phyloP scores from a whole-genome alignment of 92 coral and sea anemone genomes.

The Epizoanthus stellaris region DNA sequence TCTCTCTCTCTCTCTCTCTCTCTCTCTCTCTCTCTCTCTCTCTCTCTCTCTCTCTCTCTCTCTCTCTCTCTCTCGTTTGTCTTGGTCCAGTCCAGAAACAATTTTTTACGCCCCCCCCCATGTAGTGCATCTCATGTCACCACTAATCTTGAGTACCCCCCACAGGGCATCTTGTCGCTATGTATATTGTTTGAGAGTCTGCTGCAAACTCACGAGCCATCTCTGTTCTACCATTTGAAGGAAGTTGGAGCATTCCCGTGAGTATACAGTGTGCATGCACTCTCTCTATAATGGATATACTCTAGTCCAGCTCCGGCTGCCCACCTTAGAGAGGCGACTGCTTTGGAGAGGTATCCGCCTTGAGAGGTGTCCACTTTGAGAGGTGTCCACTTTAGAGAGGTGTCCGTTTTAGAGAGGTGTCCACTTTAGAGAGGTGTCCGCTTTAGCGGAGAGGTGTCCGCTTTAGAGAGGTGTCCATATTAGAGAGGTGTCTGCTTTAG shows the following conservation, averaged over 20 bases:
- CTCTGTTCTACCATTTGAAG: slow-evolving; percentile 88
- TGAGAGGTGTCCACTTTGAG: too few relatives aligned
- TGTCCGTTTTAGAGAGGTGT: too few relatives aligned
- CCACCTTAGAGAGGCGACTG: too few relatives aligned
- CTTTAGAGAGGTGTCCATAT: too few relatives aligned
- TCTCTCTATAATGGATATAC: neutral
- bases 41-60: neutral
- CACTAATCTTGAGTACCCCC: neutral
- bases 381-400: too few relatives aligned
- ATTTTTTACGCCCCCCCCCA: neutral
- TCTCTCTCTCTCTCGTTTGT: neutral
- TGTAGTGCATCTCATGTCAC: neutral
- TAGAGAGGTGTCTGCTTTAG: too few relatives aligned
- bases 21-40: neutral
- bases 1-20: neutral
- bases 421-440: too few relatives aligned
- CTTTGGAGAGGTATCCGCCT: too few relatives aligned
- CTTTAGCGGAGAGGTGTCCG: too few relatives aligned
- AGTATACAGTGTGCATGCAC: slow-evolving; percentile 43
- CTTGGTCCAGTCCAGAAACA: neutral
- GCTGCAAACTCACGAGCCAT: slow-evolving; percentile 91
- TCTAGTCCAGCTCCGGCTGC: too few relatives aligned
- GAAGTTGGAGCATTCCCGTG: slow-evolving; percentile 97
- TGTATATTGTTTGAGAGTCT: slow-evolving; percentile 90
- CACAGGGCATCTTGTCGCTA: slow-evolving; percentile 86